Evolutionary conservation across 2,797 vertebrate genomes (phyloP), one percentile per base, ranked within the genome.

Genomic region (Dryobates pubescens): DNA sequence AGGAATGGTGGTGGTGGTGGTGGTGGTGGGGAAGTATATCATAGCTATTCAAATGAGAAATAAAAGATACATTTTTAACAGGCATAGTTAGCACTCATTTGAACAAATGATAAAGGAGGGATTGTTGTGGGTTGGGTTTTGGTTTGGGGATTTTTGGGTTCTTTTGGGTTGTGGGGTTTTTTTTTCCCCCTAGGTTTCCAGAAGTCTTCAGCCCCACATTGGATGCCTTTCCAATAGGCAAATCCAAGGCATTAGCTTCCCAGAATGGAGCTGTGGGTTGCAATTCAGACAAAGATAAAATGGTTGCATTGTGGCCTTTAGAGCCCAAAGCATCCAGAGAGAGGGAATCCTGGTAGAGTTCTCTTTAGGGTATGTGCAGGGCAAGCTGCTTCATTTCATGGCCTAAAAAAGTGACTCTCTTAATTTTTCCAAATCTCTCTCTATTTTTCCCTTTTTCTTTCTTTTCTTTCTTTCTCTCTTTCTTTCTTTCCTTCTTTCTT

Each of bases 1-100:
- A 90, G 71, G 36, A 38, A 38, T 38, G 36, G 36, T 11, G 36
- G 36, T 11, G 36, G 36, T 36, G 34, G 9, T 36, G 36, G 36
- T n/a, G n/a, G n/a, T n/a, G n/a, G n/a, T n/a, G 36, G 36, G 19
- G 19, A 9, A 47, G 19, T 82, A 29, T 93, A 93, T 91, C 57
- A 92, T 20, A 93, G 91, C 89, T 83, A 96, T 96, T 94, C 86
- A 96, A 95, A 95, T 91, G 89, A 93, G 94, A 94, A 90, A 88
- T 84, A 92, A 51, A 86, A 90, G 95, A 94, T 88, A 86, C 88
- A 90, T 92, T 96, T 96, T 96, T 95, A 95, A 94, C 88, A 83
- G 59, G 13, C 51, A 85, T 62, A 58, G 81, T 87, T 96, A 92
- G 93, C 90, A 80, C 68, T 91, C 86, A 95, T 95, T 92, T 92